phyloP scores from a whole-genome alignment of 1,140 invertebrate genomes.

The Ridgeia piscesae region DNA sequence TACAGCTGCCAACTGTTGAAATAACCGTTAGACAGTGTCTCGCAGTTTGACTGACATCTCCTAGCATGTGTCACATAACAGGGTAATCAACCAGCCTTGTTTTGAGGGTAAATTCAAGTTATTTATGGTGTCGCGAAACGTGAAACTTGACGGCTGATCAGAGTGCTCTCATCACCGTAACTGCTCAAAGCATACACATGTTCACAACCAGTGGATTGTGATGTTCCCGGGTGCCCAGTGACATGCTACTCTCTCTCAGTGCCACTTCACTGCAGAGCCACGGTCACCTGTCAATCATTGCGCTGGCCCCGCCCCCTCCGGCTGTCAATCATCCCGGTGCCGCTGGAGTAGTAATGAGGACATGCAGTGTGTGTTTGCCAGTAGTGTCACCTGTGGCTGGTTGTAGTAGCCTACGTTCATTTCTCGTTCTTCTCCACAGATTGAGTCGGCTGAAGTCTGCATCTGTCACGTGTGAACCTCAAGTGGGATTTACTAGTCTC shows the following conservation, averaged over 20 bases:
- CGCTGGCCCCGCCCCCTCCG: too few relatives aligned
- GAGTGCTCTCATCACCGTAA: not conserved
- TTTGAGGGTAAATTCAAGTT: not conserved
- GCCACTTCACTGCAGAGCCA: not conserved
- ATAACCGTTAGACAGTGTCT: not conserved
- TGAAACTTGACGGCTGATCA: not conserved
- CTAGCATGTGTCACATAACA: not conserved
- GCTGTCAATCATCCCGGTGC: not conserved
- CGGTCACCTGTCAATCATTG: not conserved
- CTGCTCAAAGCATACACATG: not conserved
- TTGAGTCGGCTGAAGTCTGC: not conserved
- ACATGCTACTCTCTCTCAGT: not conserved
- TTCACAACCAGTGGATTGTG: not conserved
- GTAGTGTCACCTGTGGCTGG: not conserved
- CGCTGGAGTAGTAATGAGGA: not conserved
- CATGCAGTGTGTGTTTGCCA: not conserved
- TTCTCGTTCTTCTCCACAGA: not conserved
- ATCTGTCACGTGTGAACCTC: not conserved
- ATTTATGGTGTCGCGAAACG: not conserved
- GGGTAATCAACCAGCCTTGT: not conserved
- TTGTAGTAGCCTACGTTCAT: not conserved
- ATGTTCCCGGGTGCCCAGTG: not conserved
- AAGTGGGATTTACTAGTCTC: not conserved
- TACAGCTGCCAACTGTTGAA: not conserved
- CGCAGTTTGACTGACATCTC: not conserved